Conservation (phyloP, 2,113 vertebrate genomes). For the Ranitomeya imitator region DNA sequence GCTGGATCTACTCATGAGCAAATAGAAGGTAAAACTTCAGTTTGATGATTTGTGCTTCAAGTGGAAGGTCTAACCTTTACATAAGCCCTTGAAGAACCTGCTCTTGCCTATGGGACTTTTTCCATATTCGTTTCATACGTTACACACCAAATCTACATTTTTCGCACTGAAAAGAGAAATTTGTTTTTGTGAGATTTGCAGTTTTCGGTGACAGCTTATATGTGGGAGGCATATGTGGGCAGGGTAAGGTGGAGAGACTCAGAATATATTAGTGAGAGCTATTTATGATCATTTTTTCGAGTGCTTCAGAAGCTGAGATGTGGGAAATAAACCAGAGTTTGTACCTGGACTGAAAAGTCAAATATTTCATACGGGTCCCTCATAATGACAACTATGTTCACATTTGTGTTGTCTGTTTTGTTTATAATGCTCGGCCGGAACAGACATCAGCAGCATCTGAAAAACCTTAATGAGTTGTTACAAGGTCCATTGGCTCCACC, state of each 20-base stretch:
- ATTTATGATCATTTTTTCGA: background rate
- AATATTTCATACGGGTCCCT: background rate
- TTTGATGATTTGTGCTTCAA: background rate
- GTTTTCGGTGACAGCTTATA: slow-evolving; percentile 12
- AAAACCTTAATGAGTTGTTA: background rate
- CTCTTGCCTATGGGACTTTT: background rate
- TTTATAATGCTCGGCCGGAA: background rate
- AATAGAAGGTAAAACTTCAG: background rate
- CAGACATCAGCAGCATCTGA: background rate
- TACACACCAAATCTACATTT: background rate
- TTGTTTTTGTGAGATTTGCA: slow-evolving; percentile 9
- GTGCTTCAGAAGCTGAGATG: background rate
- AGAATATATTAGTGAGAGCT: slow-evolving; percentile 4
- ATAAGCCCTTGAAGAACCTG: background rate
- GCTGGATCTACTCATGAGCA: too few relatives aligned
- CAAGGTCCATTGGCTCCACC: background rate
- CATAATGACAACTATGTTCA: background rate
- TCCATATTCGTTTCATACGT: background rate
- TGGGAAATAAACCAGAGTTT: background rate
- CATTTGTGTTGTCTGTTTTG: background rate
- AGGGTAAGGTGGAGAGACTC: slow-evolving; percentile 5
- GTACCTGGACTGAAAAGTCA: background rate
- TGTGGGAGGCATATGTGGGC: slow-evolving; percentile 12
- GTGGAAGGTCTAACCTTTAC: background rate
- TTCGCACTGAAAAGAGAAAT: background rate